A percentile compares a stretch with the other conserved stretches of the same genome.
Evolutionary conservation across 2,797 vertebrate genomes (phyloP).

Genomic region (Spinus pinus): DNA sequence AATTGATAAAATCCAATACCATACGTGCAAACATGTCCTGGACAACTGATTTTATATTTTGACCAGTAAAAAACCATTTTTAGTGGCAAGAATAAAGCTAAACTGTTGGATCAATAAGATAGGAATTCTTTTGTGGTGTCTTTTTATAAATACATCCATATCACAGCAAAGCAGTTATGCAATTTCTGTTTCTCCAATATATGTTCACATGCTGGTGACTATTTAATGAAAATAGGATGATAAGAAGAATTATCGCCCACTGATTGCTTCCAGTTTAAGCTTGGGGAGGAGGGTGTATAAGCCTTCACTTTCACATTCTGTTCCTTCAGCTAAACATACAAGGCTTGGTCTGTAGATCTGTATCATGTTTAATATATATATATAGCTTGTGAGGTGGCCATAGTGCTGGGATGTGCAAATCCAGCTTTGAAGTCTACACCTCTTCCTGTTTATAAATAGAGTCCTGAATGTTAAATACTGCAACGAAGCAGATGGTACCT

Average conservation of each 20-base stretch:
- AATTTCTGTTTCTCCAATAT: constrained; percentile 10
- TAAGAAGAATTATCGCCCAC: constrained; percentile 63
- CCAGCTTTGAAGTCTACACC: constrained; percentile 86
- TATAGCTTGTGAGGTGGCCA: constrained; percentile 81
- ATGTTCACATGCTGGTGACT: constrained; percentile 25
- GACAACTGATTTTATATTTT: neutral
- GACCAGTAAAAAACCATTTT: neutral
- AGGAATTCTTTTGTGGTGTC: neutral
- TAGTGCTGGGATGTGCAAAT: constrained; percentile 91
- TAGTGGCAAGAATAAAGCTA: neutral
- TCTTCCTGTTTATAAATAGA: constrained; percentile 94
- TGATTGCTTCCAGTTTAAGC: constrained; percentile 70
- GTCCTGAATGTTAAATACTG: constrained; percentile 74
- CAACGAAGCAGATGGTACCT: constrained; percentile 18
- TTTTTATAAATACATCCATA: neutral
- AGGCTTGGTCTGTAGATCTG: constrained; percentile 45
- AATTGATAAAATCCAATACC: neutral
- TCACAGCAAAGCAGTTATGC: neutral
- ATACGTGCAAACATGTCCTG: neutral
- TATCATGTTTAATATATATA: constrained; percentile 62
- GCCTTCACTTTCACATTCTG: constrained; percentile 27
- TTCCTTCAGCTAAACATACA: constrained; percentile 45
- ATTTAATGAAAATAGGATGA: constrained; percentile 62
- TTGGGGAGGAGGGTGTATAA: constrained; percentile 48
- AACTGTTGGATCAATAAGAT: neutral